These are phyloP conservation scores for Trigoniulus corallinus DNA, from an alignment of 1,140 invertebrate genomes.

Conservation along the genomic window DNA sequence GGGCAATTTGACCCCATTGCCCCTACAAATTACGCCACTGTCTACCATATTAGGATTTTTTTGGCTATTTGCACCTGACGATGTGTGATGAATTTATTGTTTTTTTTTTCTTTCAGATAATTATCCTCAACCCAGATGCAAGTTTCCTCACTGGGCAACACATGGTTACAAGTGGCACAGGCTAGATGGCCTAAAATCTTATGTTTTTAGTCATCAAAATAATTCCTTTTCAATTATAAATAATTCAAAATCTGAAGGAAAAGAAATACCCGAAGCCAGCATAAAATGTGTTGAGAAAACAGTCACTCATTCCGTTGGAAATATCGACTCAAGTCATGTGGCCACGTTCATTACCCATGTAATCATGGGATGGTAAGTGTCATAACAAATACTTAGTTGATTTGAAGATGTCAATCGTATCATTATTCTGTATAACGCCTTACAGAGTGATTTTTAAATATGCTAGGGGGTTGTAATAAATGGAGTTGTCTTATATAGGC, in stretches of 20 bases:
- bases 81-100: too few species aligned
- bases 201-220: slow-evolving; percentile 12
- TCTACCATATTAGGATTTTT: too few species aligned
- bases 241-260: background rate
- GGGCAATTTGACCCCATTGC: too few species aligned
- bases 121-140: slow-evolving; percentile 11
- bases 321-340: background rate
- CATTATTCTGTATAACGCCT: too few species aligned
- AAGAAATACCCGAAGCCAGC: background rate
- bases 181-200: slow-evolving; percentile 14
- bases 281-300: slow-evolving; percentile 11
- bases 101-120: slow-evolving; percentile 8
- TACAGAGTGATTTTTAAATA: too few species aligned
- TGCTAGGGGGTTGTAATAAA: too few species aligned
- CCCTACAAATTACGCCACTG: too few species aligned
- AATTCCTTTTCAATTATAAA: slow-evolving; percentile 3
- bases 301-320: too few species aligned
- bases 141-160: slow-evolving; percentile 15
- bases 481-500: too few species aligned
- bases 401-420: too few species aligned
- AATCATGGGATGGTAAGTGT: slow-evolving; percentile 17
- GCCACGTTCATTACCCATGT: slow-evolving; percentile 12
- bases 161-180: slow-evolving; percentile 14
- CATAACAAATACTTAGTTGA: too few species aligned
- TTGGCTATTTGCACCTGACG: too few species aligned